Base-by-base conservation (phyloP, 1,140 invertebrate species). In the Euwallacea similis region DNA sequence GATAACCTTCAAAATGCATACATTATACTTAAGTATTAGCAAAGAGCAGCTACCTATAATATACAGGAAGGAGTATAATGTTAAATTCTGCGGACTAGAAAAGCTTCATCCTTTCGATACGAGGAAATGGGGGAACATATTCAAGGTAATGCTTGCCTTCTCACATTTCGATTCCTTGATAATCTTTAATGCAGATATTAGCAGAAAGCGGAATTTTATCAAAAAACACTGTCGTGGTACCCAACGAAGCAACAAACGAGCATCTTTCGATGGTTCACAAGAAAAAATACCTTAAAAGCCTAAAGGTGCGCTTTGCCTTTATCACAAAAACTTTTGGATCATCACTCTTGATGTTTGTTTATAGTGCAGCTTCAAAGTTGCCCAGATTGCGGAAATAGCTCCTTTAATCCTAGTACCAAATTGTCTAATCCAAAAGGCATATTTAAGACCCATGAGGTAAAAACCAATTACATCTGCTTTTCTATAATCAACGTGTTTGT, bases 31-130 rank as follows among this genome's bases (percentile, higher is more conserved):
- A 8, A 76, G 78, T 69, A 79, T 81, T 56, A 71, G 60, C 21
- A 75, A 77, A 60, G 79, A 81, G 63, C 79, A 87, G 75, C 86
- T 87, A 82, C 92, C 93, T 7, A 88, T 95, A 69, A 86, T 95
- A 2, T 95, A 93, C 79, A 84, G 88, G 66, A 80, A 86, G 42
- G 86, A 90, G 64, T 96, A 96, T 81, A 92, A 94, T 82, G 93
- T 96, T 67, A 85, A 85, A n/a, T 92, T 94, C 79, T 83, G 86
- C 76, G 91, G 91, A 16, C 81, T 95, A 56, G 91, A 95, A 82
- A 93, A 89, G 79, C 83, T 93, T 13, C 93, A 95, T 85, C 89
- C 93, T n/a, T 95, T 96, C 83, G 93, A 96, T 87, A 87, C 93
- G 2, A 86, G 86, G 74, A 96, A 95, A 85, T 95, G 93, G 90